A percentile compares a stretch with the other conserved stretches of the same genome.
phyloP scores from a whole-genome alignment of 2,113 vertebrate species.

The Megaleporinus macrocephalus region DNA sequence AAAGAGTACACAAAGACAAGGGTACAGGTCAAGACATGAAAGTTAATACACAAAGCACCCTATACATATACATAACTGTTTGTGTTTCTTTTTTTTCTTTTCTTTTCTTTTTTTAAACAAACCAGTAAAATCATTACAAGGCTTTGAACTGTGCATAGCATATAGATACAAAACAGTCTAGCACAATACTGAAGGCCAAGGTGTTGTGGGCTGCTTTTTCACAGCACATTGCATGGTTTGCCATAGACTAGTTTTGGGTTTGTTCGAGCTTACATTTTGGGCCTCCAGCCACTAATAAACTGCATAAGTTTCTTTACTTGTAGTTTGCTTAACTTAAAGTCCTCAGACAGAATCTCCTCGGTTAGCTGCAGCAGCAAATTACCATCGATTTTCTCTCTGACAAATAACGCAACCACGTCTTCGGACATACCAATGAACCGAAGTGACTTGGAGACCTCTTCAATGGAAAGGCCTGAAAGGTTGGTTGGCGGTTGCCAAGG shows the following conservation, averaged over 20 bases:
- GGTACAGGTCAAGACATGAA: slow-evolving; percentile 63
- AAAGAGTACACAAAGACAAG: slow-evolving; percentile 37
- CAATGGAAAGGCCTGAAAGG: slow-evolving; percentile 89
- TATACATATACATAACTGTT: slow-evolving; percentile 67
- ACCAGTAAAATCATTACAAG: slow-evolving; percentile 73
- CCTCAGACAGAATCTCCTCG: slow-evolving; percentile 94
- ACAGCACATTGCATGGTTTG: slow-evolving; percentile 60
- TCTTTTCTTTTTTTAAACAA: slow-evolving; percentile 62
- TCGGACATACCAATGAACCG: slow-evolving; percentile 93
- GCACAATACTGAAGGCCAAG: slow-evolving; percentile 80
- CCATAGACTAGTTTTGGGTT: slow-evolving; percentile 20
- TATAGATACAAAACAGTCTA: slow-evolving; percentile 80
- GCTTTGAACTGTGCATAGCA: slow-evolving; percentile 84
- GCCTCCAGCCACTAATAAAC: slow-evolving; percentile 97
- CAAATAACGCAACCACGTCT: slow-evolving; percentile 88
- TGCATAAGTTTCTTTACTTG: slow-evolving; percentile 98
- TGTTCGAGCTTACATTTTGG: slow-evolving; percentile 84
- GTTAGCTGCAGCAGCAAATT: slow-evolving; percentile 95
- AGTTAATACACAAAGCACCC: slow-evolving; percentile 83
- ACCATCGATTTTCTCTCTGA: slow-evolving; percentile 95
- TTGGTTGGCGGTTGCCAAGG: slow-evolving; percentile 91
- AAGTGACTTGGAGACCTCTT: slow-evolving; percentile 92
- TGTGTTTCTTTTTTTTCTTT: too few relatives aligned
- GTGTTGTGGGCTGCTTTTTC: slow-evolving; percentile 58
- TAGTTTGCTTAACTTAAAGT: slow-evolving; percentile 97